Percentiles rank a stretch among this genome's conserved stretches.
phyloP scores from a whole-genome alignment of 1,140 invertebrate species.

The Drosophila baimaii region DNA sequence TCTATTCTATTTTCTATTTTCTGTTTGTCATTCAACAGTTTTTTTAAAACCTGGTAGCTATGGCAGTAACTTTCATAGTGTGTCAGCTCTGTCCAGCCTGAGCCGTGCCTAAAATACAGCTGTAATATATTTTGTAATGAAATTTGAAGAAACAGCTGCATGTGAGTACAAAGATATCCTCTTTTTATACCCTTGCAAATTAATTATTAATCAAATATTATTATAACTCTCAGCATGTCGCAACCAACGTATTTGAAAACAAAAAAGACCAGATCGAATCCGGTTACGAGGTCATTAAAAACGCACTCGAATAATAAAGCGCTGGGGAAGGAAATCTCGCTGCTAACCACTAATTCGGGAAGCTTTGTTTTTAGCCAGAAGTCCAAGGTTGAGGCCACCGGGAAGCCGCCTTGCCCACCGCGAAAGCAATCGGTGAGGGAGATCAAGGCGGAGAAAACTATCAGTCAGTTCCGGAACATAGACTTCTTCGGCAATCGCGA shows the following conservation, averaged over 20 bases:
- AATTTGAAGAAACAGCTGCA: neutral
- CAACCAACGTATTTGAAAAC: accelerated
- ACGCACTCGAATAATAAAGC: no score
- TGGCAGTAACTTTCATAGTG: neutral
- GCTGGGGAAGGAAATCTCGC: no score
- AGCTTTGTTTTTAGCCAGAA: neutral
- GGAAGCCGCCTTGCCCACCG: slow-evolving; percentile 32
- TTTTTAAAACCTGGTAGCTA: neutral
- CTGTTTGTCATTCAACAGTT: neutral
- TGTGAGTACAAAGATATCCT: neutral
- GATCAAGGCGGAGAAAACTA: slow-evolving; percentile 43
- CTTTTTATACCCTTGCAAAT: neutral
- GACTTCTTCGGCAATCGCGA: slow-evolving; percentile 56
- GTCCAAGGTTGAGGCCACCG: neutral
- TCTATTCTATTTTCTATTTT: neutral
- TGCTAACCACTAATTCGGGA: no score
- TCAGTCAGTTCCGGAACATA: slow-evolving; percentile 65
- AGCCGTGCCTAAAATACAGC: neutral
- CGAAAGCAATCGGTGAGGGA: slow-evolving; percentile 27
- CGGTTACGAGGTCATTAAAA: neutral
- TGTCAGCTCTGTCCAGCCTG: neutral
- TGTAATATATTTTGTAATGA: slow-evolving; percentile 8
- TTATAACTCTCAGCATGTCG: neutral
- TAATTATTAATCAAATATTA: neutral
- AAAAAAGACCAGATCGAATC: neutral